These are phyloP conservation scores for Diloba caeruleocephala DNA, from an alignment of 2,888 invertebrate species.

Conservation along the genomic window DNA sequence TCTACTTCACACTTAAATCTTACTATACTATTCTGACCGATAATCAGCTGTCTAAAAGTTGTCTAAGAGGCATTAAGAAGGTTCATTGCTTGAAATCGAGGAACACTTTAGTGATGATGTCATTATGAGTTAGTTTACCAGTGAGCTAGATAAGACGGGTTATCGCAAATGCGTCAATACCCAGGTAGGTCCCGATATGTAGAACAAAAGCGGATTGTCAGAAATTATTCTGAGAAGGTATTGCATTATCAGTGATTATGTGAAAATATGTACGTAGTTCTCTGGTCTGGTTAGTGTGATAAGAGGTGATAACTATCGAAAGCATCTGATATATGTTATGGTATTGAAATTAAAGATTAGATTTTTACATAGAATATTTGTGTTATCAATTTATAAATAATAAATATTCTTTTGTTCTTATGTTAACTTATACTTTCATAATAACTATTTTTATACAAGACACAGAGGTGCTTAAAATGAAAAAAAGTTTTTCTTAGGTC, in stretches of 20 bases:
- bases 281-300: conserved; percentile 19
- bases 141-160: conserved; percentile 67
- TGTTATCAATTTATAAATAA: too few species aligned
- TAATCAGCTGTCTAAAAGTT: conserved; percentile 12
- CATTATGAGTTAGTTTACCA: conserved; percentile 72
- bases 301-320: conserved; percentile 32
- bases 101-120: conserved; percentile 64
- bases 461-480: too few species aligned
- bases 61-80: conserved; percentile 28
- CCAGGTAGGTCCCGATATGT: conserved; percentile 63
- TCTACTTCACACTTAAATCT: conserved; percentile 23
- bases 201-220: conserved; percentile 62
- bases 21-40: conserved; percentile 8
- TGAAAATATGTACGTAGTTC: conserved; percentile 43
- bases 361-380: conserved; percentile 10
- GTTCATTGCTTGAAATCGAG: conserved; percentile 8
- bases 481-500: conserved; percentile 54
- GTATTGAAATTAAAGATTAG: conserved; percentile 14
- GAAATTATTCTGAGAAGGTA: conserved; percentile 35
- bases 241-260: conserved; percentile 42
- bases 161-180: conserved; percentile 70
- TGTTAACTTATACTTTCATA: too few species aligned
- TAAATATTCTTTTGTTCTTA: too few species aligned
- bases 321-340: conserved; percentile 7
- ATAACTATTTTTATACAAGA: too few species aligned